A percentile compares a stretch with the other conserved stretches of the same genome.
Conservation (phyloP, 2,797 vertebrate species). For the Mus minutoides region DNA sequence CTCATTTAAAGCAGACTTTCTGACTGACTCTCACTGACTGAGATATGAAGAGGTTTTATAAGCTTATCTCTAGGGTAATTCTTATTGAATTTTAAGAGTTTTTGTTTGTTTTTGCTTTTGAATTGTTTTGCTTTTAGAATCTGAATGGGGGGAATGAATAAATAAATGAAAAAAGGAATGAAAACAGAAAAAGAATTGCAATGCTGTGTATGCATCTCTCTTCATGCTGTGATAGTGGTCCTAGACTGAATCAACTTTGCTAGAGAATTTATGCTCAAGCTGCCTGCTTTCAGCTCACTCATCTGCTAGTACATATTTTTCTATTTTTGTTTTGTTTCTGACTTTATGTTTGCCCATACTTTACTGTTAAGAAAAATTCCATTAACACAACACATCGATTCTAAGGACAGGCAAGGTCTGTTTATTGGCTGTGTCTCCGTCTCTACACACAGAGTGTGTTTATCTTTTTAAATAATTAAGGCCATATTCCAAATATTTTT, state of each 20-base stretch:
- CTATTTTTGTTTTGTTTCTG: conserved; percentile 56
- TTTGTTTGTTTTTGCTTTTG: neutral
- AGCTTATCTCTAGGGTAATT: neutral
- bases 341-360: neutral
- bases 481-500: conserved; percentile 27
- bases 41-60: neutral
- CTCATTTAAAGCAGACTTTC: neutral
- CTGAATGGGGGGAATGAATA: neutral
- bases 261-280: neutral
- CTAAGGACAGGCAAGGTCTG: conserved; percentile 22
- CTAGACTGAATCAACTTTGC: neutral
- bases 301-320: neutral
- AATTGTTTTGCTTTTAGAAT: neutral
- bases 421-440: neutral
- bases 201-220: neutral
- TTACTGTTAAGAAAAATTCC: conserved; percentile 54
- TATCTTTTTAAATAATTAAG: conserved; percentile 55
- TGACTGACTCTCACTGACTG: neutral
- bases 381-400: neutral
- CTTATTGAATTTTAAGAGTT: neutral
- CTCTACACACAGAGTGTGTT: conserved; percentile 27
- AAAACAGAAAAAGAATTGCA: neutral
- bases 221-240: fast-evolving
- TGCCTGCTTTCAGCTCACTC: neutral
- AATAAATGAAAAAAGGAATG: neutral